Evolutionary conservation across 2,888 invertebrate genomes (phyloP).

Genomic region (Stratiomys singularior): DNA sequence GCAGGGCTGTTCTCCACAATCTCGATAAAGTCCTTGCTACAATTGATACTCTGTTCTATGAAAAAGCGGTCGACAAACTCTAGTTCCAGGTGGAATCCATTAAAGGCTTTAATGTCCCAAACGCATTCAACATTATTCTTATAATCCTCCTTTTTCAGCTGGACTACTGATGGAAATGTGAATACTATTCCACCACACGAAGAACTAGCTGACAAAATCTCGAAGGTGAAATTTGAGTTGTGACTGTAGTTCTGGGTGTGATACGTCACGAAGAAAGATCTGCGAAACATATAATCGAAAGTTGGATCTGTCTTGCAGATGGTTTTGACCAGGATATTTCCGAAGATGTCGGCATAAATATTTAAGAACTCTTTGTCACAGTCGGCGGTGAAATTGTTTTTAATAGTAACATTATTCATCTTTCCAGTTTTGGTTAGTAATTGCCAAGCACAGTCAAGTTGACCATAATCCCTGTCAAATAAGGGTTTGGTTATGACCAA

Average conservation of each 20-base stretch:
- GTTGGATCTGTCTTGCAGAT: conserved; percentile 55
- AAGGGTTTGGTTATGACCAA: conserved; percentile 61
- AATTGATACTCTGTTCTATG: conserved; percentile 75
- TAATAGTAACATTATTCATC: conserved; percentile 51
- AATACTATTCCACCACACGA: conserved; percentile 71
- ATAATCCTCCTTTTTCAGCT: conserved; percentile 65
- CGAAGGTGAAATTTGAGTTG: conserved; percentile 52
- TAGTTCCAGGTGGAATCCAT: conserved; percentile 74
- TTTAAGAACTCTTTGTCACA: conserved; percentile 70
- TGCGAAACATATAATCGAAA: conserved; percentile 54
- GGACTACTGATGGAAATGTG: not conserved
- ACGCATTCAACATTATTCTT: conserved; percentile 80
- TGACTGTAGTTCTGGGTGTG: conserved; percentile 66
- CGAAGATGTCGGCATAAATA: conserved; percentile 65
- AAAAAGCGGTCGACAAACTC: conserved; percentile 78
- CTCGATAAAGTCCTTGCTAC: conserved; percentile 80
- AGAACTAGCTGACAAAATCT: not conserved
- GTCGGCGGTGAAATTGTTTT: conserved; percentile 68
- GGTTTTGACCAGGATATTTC: not conserved
- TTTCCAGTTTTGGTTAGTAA: conserved; percentile 59
- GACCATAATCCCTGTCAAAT: conserved; percentile 56
- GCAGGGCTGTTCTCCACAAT: conserved; percentile 69
- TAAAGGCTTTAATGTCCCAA: conserved; percentile 75
- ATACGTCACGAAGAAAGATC: conserved; percentile 73
- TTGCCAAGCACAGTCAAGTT: conserved; percentile 79